A percentile compares a stretch with the other conserved stretches of the same genome.
Evolutionary conservation across 2,113 vertebrate genomes (phyloP).

Genomic region (Periophthalmodon schlosseri): DNA sequence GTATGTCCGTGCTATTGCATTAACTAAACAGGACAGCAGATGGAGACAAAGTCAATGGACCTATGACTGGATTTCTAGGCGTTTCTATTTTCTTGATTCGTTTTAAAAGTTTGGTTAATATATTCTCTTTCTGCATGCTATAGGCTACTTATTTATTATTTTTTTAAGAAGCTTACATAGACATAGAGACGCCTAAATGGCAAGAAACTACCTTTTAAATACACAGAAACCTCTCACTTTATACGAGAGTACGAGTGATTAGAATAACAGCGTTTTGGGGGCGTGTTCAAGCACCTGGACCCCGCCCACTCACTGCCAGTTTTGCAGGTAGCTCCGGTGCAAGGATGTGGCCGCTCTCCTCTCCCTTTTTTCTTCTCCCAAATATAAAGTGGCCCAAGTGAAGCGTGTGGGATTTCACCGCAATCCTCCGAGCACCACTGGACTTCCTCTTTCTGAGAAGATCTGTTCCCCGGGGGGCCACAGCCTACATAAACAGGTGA

Average conservation of each 20-base stretch:
- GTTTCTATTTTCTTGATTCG: too few relatives aligned
- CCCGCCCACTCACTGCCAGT: slow-evolving; percentile 30
- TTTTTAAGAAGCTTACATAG: not conserved
- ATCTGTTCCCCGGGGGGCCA: not conserved
- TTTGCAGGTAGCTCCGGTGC: not conserved
- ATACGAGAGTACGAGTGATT: not conserved
- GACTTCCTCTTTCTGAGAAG: not conserved
- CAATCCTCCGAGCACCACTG: not conserved
- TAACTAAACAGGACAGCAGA: not conserved
- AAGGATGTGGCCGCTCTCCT: not conserved
- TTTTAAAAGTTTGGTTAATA: too few relatives aligned
- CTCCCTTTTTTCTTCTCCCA: not conserved
- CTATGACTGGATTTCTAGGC: too few relatives aligned
- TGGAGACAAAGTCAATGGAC: not conserved
- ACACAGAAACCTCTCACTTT: not conserved
- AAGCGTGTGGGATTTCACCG: not conserved
- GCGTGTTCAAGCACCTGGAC: slow-evolving; percentile 12
- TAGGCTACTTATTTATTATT: too few relatives aligned
- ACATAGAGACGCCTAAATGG: not conserved
- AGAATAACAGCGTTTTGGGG: not conserved
- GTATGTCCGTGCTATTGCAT: not conserved
- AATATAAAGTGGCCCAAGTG: not conserved
- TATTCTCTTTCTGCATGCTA: too few relatives aligned
- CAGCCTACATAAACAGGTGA: not conserved
- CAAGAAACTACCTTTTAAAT: not conserved